A percentile compares a stretch with the other conserved stretches of the same genome.
These are phyloP conservation scores for Heliconius ethilla DNA, from an alignment of 2,888 invertebrate genomes.

Conservation along the genomic window DNA sequence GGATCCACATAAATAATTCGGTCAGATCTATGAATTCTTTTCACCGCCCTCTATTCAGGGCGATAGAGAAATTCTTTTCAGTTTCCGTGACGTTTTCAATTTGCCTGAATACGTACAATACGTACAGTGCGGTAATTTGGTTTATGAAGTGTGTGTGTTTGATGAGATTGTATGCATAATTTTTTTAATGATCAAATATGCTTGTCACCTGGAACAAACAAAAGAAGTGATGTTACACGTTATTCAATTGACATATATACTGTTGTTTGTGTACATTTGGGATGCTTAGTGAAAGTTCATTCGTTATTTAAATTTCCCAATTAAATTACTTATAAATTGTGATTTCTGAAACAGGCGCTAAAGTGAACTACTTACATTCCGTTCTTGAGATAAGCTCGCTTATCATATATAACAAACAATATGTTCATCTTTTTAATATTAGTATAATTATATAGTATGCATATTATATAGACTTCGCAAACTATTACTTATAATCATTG, in stretches of 20 bases:
- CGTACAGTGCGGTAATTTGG: slow-evolving; percentile 7
- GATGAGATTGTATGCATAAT: neutral
- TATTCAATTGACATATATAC: neutral
- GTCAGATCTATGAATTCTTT: slow-evolving; percentile 17
- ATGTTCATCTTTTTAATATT: too few species aligned
- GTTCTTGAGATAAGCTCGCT: too few species aligned
- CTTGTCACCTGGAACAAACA: neutral
- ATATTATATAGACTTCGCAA: too few species aligned
- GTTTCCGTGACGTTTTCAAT: slow-evolving; percentile 5
- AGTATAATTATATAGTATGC: too few species aligned
- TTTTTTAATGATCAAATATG: neutral
- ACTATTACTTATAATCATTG: neutral
- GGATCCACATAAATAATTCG: slow-evolving; percentile 13
- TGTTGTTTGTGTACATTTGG: neutral
- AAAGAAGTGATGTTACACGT: neutral
- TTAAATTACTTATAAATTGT: too few species aligned
- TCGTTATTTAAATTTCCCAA: too few species aligned
- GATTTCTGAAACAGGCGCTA: too few species aligned
- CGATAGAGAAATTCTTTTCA: slow-evolving; percentile 16
- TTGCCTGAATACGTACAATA: neutral
- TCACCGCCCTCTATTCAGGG: neutral
- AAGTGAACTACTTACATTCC: too few species aligned
- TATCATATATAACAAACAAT: too few species aligned
- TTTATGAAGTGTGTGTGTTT: neutral
- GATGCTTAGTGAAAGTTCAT: too few species aligned